These are phyloP conservation scores for Limanda limanda DNA, from an alignment of 2,113 vertebrate genomes.

Conservation along the genomic window DNA sequence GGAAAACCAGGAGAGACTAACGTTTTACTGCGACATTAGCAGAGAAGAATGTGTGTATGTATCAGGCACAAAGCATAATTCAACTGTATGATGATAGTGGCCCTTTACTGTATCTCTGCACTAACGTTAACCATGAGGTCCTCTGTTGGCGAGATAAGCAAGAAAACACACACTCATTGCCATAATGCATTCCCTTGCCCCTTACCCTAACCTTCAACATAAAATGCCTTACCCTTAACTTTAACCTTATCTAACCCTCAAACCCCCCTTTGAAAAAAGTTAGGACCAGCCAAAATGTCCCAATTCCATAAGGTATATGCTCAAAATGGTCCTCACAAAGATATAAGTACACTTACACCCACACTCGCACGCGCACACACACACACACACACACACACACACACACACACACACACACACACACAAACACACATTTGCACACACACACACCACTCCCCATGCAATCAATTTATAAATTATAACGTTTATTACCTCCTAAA, in stretches of 20 bases:
- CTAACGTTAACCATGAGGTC: too few relatives aligned
- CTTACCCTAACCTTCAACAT: too few relatives aligned
- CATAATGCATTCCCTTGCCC: too few relatives aligned
- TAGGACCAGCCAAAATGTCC: too few relatives aligned
- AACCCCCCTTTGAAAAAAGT: too few relatives aligned
- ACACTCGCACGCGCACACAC: neutral
- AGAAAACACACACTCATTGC: too few relatives aligned
- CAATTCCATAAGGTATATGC: neutral
- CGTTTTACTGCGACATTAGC: too few relatives aligned
- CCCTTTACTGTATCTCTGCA: too few relatives aligned
- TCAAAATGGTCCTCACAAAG: neutral
- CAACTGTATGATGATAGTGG: too few relatives aligned
- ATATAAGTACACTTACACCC: neutral
- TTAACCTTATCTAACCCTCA: neutral
- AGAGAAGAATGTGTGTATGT: neutral
- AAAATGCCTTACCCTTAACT: neutral
- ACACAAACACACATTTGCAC: neutral
- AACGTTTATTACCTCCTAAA: constrained; percentile 49
- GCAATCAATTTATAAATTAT: neutral
- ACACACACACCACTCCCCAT: neutral
- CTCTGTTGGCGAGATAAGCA: too few relatives aligned
- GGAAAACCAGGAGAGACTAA: too few relatives aligned
- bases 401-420: neutral
- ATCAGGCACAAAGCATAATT: too few relatives aligned
- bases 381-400: neutral